Conservation (phyloP, 2,113 vertebrate genomes). For the Acrocephalus arundinaceus region DNA sequence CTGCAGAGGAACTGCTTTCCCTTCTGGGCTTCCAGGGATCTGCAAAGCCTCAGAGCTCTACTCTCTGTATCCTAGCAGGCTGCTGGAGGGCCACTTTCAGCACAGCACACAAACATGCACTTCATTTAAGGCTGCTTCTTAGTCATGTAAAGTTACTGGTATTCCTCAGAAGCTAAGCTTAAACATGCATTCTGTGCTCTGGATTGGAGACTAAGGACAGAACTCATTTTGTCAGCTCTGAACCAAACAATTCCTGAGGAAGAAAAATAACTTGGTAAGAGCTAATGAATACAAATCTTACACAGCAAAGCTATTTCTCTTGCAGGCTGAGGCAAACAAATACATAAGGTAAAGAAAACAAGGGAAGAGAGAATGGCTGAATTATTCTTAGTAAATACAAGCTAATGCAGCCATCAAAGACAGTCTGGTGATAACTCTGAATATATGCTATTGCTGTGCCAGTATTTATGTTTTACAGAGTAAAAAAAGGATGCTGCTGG, state of each 20-base stretch:
- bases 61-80: background rate
- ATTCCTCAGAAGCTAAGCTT: background rate
- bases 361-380: background rate
- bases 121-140: background rate
- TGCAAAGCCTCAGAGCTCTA: background rate
- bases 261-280: background rate
- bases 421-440: background rate
- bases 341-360: background rate
- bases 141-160: background rate
- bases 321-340: background rate
- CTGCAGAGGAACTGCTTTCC: background rate
- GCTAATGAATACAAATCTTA: background rate
- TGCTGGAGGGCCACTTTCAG: background rate
- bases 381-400: background rate
- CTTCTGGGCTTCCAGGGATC: background rate
- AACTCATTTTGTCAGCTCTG: background rate
- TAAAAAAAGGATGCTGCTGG: background rate
- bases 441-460: background rate
- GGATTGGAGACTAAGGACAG: background rate
- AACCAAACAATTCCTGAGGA: background rate
- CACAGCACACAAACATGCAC: background rate
- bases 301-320: background rate
- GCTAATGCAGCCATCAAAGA: background rate
- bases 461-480: background rate
- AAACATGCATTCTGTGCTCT: background rate